Base-by-base conservation (phyloP, 2,113 vertebrate species). In the Rynchops niger region DNA sequence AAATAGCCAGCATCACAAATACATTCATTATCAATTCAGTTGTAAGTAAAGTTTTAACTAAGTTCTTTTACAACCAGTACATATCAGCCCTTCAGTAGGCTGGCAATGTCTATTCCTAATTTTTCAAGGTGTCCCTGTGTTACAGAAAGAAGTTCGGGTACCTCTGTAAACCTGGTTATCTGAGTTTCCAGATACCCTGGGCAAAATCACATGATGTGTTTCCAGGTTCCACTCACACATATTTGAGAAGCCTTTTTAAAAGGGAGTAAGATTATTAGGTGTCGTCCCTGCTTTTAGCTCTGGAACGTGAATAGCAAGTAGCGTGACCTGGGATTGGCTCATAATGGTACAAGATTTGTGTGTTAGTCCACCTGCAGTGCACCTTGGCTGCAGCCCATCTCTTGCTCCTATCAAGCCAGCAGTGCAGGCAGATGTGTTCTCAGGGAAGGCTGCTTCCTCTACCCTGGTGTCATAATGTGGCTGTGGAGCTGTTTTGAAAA, bases 371-470 rank as follows among this genome's bases (percentile, higher is more conserved):
- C 7, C 15, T n/a, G 42, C 1, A 1, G 47, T 58, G 30, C 7
- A 1, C 36, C 52, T 90, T 55, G n/a, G 43, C 58, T 72, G n/a
- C 21, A 0, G 0, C 18, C 22, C 15, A 17, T 47, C 15, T 76
- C 49, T 47, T 1, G 2, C 29, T 50, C 13, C 43, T 69, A 1
- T 69, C 26, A 8, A 55, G 36, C 11, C 55, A 32, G 52, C 4
- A 65, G 32, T 19, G 19, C 29, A 16, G 38, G 25, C 40, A 42
- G 36, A 50, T 43, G 25, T 84, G 7, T 36, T 92, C 29, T 15
- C 19, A 16, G 23, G 32, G 40, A 36, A 53, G 19, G 47, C 14
- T 25, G 18, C 45, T 78, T 61, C 43, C 17, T 78, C 69, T 82
- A 45, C 40, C 15, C 23, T 9, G 15, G 11, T 92, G n/a, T 34